Base-by-base conservation (phyloP, 2,113 vertebrate genomes). In the Condylura cristata region DNA sequence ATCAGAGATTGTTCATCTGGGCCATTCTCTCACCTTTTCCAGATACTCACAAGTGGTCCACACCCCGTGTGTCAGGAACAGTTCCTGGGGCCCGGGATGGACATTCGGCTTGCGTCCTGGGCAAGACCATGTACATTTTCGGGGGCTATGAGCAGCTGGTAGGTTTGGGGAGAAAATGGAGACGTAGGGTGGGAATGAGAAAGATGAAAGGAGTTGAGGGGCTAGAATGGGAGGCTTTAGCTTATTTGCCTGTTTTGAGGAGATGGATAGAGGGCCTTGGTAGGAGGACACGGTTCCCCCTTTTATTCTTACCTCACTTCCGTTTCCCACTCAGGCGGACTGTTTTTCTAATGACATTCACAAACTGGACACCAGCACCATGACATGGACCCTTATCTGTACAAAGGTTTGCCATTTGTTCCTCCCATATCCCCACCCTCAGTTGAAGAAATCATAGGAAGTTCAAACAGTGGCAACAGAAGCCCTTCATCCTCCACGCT, bases 261-360 rank as follows among this genome's bases (percentile, higher is more conserved):
- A 60, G 65, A 66, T 11, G n/a, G 22, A 10, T 37, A 28, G 58
- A 65, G 44, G 39, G 51, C 79, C 56, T 44, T 16, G 53, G 60
- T 48, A 41, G 71, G 32, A 87, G n/a, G 66, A 74, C 68, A 24
- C n/a, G 70, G 39, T 3, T 18, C 32, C n/a, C 53, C 71, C 20
- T 86, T 8, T 34, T 17, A n/a, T 82, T 72, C 63, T 41, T 91
- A 30, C 65, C 41, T 88, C 41, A 46, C 44, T 92, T 71, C 70
- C 26, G 85, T 17, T 30, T 71, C 2, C 74, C 20, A 37, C 93
- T 56, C 97, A 99, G 99, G 99, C 99, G 6, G 99, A 99, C 98
- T 99, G 99, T 97, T 99, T 99, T 98, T 99, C 99, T 91, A 99
- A 99, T n/a, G 99, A 99, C 94, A 99, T 99, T 95, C 99, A 99